Percentiles rank a stretch among this genome's conserved stretches.
phyloP scores from a whole-genome alignment of 2,113 vertebrate species.

The Pao palembangensis region DNA sequence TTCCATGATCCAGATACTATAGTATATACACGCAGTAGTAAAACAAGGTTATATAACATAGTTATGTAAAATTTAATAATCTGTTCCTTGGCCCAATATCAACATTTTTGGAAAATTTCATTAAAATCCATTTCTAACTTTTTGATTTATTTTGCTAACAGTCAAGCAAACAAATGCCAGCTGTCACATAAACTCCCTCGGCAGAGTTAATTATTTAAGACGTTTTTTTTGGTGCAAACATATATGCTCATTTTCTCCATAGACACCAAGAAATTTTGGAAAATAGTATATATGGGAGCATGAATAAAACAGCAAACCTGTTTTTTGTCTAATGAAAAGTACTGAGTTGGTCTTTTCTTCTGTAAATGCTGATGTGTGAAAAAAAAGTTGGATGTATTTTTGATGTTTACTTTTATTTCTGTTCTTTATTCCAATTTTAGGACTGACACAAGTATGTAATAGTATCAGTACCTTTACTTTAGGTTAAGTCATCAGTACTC shows the following conservation, averaged over 20 bases:
- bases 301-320: neutral
- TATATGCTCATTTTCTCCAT: neutral
- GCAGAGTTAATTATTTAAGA: neutral
- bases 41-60: too few species aligned
- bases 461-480: neutral
- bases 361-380: neutral
- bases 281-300: neutral
- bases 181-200: too few species aligned
- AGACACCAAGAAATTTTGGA: neutral
- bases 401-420: neutral
- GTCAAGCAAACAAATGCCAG: too few species aligned
- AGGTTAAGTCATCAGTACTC: neutral
- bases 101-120: too few species aligned
- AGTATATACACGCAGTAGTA: too few species aligned
- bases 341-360: neutral
- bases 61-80: too few species aligned
- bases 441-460: neutral
- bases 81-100: too few species aligned
- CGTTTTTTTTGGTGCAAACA: neutral
- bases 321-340: neutral
- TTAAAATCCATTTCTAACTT: too few species aligned
- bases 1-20: too few species aligned
- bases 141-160: too few species aligned
- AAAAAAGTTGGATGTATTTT: neutral
- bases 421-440: neutral